Base-by-base conservation (phyloP, 2,888 invertebrate genomes). In the Microplitis manilae region DNA sequence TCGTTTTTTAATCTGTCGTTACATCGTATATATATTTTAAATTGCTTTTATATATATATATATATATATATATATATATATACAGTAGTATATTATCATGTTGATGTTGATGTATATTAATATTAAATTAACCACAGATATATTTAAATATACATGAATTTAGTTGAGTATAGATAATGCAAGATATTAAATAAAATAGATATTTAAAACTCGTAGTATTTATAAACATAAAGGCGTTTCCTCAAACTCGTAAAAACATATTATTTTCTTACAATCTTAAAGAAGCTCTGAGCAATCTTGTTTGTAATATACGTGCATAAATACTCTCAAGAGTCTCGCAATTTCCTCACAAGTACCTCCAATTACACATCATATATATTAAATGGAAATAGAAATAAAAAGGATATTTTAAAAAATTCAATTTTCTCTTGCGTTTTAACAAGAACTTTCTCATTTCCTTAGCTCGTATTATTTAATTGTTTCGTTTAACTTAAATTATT, bases 231-330 rank as follows among this genome's bases (percentile, higher is more conserved):
- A 74, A 60, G 67, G 68, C 39, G n/a, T 68, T 74, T 74, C 74
- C 74, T 74, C 68, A 68, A 68, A 68, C 68, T 68, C 74, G 68
- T 74, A 68, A 68, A 74, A 68, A 68, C 30, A 59, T 39, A 68
- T 74, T 68, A 68, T 74, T 68, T 74, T n/a, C 74, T 67, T 59
- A 41, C 67, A 65, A 73, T 73, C 73, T 67, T 67, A 74, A 73
- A 20, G 68, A 59, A 74, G 68, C 62, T 62, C 62, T 62, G 20
- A 68, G 68, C 74, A 74, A 74, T 62, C 62, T 67, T 68, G 68
- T 74, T 74, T 61, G 68, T 74, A 68, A 74, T 74, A 68, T 74
- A 74, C 68, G 74, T 68, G 40, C 61, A 74, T 68, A 60, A 74
- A 74, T 68, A 68, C n/a, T 39, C 60, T 60, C 41, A 30, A 30